Conservation (phyloP, 2,797 vertebrate genomes). For the Choloepus didactylus region DNA sequence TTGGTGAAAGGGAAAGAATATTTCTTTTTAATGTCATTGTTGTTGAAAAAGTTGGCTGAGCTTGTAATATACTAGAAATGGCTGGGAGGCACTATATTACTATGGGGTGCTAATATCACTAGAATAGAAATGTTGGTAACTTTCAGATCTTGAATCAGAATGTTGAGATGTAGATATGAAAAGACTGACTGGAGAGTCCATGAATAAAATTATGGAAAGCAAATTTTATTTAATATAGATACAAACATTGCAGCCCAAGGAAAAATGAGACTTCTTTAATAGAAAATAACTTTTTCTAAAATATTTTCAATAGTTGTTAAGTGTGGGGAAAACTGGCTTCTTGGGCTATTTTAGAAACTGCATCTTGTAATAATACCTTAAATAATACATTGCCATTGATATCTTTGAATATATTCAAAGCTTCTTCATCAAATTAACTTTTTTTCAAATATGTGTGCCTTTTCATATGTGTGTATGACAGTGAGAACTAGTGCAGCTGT, state of each 20-base stretch:
- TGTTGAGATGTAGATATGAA: slow-evolving; percentile 13
- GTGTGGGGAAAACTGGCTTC: not conserved
- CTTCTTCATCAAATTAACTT: slow-evolving; percentile 35
- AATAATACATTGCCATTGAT: not conserved
- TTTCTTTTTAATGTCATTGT: not conserved
- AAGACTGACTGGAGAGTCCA: not conserved
- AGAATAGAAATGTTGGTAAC: not conserved
- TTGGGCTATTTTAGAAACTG: slow-evolving; percentile 12
- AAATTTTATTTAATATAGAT: slow-evolving; percentile 30
- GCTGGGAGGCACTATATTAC: not conserved
- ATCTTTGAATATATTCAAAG: slow-evolving; percentile 42
- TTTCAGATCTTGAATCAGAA: slow-evolving; percentile 49
- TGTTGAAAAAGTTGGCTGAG: not conserved
- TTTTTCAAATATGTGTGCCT: slow-evolving; percentile 23
- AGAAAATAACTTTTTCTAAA: slow-evolving; percentile 47
- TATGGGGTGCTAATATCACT: not conserved
- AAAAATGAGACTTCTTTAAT: slow-evolving; percentile 23
- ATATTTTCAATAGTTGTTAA: slow-evolving; percentile 28
- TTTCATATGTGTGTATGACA: not conserved
- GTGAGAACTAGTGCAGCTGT: slow-evolving; percentile 5
- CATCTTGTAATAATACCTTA: slow-evolving; percentile 41
- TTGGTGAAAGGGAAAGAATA: not conserved
- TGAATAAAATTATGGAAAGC: not conserved
- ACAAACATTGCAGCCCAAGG: not conserved
- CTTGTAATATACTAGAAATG: slow-evolving; percentile 33